Conservation (phyloP, 2,113 vertebrate species). For the Lagopus leucura region DNA sequence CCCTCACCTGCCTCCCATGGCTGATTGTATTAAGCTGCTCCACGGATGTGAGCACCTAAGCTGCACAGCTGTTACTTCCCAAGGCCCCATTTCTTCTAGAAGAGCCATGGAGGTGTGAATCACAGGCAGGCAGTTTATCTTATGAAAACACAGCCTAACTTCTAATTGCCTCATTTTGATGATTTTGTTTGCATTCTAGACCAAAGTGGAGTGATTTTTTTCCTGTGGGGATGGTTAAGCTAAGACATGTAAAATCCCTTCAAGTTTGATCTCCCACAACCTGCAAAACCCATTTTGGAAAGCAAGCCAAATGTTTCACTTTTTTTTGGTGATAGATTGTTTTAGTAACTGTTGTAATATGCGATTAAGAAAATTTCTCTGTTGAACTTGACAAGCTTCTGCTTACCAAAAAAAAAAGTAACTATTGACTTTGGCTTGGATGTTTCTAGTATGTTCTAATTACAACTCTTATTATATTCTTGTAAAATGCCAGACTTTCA, state of each 20-base stretch:
- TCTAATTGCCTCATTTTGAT: neutral
- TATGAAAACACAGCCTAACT: neutral
- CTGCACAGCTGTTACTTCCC: neutral
- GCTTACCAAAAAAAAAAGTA: neutral
- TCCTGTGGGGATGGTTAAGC: neutral
- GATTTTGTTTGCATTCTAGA: neutral
- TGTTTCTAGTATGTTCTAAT: slow-evolving; percentile 29
- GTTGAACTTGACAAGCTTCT: slow-evolving; percentile 15
- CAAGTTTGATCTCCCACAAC: neutral
- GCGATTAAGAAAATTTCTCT: slow-evolving; percentile 19
- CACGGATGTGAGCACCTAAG: neutral
- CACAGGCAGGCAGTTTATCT: neutral
- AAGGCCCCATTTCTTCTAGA: neutral
- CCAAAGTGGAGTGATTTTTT: neutral
- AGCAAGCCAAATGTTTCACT: neutral
- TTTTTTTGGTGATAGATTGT: neutral
- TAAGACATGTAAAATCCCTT: neutral
- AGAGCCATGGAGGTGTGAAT: neutral
- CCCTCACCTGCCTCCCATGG: neutral
- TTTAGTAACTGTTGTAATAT: slow-evolving; percentile 33
- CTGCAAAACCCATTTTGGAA: neutral
- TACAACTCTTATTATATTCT: slow-evolving; percentile 25
- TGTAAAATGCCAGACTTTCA: slow-evolving; percentile 40
- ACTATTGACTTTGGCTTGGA: slow-evolving; percentile 31
- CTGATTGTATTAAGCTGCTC: neutral